phyloP scores from a whole-genome alignment of 2,888 invertebrate genomes.

The Papilio protenor region DNA sequence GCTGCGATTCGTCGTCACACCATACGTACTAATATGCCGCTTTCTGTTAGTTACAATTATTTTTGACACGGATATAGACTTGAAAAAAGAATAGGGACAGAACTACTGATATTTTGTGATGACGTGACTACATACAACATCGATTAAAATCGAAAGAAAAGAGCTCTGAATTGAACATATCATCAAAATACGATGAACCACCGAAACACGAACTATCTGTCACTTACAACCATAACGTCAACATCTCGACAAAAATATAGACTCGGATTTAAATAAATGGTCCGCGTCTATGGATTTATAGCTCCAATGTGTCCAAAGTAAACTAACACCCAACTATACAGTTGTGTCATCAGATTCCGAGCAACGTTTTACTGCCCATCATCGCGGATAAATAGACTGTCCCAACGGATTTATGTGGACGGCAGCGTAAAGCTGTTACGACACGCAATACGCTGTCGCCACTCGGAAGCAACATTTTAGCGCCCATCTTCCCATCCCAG shows the following conservation, averaged over 20 bases:
- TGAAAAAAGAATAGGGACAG: too few relatives aligned
- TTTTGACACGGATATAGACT: not conserved
- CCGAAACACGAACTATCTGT: slow-evolving; percentile 77
- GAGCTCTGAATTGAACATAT: slow-evolving; percentile 36
- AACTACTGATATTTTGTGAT: too few relatives aligned
- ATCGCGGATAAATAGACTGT: slow-evolving; percentile 46
- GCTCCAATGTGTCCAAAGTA: slow-evolving; percentile 30
- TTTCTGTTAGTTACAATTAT: slow-evolving; percentile 22
- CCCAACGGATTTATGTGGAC: slow-evolving; percentile 48
- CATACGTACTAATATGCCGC: slow-evolving; percentile 35
- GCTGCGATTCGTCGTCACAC: slow-evolving; percentile 37
- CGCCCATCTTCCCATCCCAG: not conserved
- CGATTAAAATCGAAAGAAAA: not conserved
- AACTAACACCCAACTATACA: slow-evolving; percentile 43
- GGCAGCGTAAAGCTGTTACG: slow-evolving; percentile 31
- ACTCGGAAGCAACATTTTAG: slow-evolving; percentile 32
- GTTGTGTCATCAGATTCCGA: slow-evolving; percentile 27
- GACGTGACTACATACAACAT: not conserved
- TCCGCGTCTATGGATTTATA: slow-evolving; percentile 49
- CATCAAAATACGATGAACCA: slow-evolving; percentile 60
- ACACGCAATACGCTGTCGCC: slow-evolving; percentile 2
- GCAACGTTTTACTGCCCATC: slow-evolving; percentile 31
- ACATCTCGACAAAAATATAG: slow-evolving; percentile 64
- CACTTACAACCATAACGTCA: slow-evolving; percentile 60
- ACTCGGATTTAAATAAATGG: slow-evolving; percentile 51